phyloP scores from a whole-genome alignment of 2,797 vertebrate genomes.

The Gambusia yucatana region DNA sequence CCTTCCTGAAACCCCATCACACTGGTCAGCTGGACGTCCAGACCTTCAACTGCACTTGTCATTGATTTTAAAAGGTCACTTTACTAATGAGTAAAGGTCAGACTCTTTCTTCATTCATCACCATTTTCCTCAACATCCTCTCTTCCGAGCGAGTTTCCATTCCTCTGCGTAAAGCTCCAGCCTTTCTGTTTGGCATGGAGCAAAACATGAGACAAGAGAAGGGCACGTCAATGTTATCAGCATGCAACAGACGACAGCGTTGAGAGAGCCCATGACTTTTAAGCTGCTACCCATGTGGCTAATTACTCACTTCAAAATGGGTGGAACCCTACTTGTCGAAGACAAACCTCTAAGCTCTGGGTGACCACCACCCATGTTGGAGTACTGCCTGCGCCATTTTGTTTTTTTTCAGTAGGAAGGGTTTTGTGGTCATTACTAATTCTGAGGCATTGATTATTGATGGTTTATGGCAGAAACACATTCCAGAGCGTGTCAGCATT shows the following conservation, averaged over 20 bases:
- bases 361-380: slow-evolving; percentile 1
- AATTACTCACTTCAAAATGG: slow-evolving; percentile 63
- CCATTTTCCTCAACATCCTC: slow-evolving; percentile 47
- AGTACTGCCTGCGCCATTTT: background rate
- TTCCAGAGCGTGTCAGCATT: background rate
- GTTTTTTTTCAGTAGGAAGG: background rate
- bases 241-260: slow-evolving; percentile 69
- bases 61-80: slow-evolving; percentile 63
- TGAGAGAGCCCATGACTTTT: slow-evolving; percentile 67
- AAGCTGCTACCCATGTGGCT: slow-evolving; percentile 61
- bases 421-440: slow-evolving; percentile 18
- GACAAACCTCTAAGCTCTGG: slow-evolving; percentile 42
- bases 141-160: slow-evolving; percentile 28
- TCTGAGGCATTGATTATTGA: background rate
- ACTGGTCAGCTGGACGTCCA: slow-evolving; percentile 30
- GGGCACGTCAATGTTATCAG: slow-evolving; percentile 77
- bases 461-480: background rate
- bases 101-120: slow-evolving; percentile 64
- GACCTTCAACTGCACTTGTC: slow-evolving; percentile 42
- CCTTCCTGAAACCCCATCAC: slow-evolving; percentile 6
- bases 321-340: slow-evolving; percentile 37
- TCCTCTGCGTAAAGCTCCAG: slow-evolving; percentile 17
- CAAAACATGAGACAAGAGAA: slow-evolving; percentile 50
- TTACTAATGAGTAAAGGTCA: slow-evolving; percentile 70
- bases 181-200: slow-evolving; percentile 43